These are phyloP conservation scores for Trachelus iudaicus DNA, from an alignment of 2,888 invertebrate genomes.

Conservation along the genomic window DNA sequence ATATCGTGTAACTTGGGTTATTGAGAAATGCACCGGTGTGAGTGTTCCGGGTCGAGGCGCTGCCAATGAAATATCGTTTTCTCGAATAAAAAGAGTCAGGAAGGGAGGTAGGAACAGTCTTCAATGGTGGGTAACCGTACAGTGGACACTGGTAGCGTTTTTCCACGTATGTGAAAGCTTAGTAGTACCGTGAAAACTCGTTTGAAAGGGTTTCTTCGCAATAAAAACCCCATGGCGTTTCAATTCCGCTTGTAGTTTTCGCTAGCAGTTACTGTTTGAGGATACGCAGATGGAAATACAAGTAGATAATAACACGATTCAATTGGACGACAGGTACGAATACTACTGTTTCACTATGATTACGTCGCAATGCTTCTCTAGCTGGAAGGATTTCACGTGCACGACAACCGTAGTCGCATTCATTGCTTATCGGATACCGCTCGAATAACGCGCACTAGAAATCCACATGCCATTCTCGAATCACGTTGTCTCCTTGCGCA, in stretches of 20 bases:
- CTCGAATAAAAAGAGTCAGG: neutral
- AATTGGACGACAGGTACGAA: neutral
- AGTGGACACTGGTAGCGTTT: neutral
- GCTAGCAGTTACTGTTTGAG: neutral
- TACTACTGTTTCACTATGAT: neutral
- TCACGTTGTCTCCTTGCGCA: neutral
- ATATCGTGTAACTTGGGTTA: neutral
- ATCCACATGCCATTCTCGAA: neutral
- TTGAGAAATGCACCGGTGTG: neutral
- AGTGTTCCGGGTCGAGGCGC: neutral
- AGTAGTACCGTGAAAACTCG: neutral
- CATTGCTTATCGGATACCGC: neutral
- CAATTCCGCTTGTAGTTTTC: neutral
- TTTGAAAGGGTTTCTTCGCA: neutral
- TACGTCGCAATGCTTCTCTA: neutral
- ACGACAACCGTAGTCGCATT: neutral
- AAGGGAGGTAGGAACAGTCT: neutral
- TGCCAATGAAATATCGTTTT: neutral
- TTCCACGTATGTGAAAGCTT: neutral
- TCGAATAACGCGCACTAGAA: neutral
- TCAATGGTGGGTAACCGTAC: neutral
- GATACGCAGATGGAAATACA: conserved; percentile 2
- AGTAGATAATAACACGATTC: neutral
- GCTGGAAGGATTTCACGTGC: neutral
- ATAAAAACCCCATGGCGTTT: neutral